Evolutionary conservation across 2,888 invertebrate genomes (phyloP), one percentile per base, ranked within the genome.

Genomic region (Phyllotreta cruciferae): DNA sequence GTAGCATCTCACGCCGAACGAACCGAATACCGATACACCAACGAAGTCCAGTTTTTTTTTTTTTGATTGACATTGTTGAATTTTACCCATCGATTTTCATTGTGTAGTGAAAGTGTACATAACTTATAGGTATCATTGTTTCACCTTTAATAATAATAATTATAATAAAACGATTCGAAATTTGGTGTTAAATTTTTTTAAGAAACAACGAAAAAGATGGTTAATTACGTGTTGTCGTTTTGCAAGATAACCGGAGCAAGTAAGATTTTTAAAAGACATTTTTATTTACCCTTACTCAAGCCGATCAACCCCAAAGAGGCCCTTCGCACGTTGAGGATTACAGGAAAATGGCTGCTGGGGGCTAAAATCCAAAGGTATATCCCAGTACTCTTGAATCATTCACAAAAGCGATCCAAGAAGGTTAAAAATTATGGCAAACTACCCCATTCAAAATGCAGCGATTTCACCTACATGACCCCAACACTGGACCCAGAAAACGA

Each of bases 241-340:
- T 93, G 93, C 82, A 88, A 91, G 81, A 92, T 93, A 72, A 93
- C 92, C 64, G 92, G 91, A 71, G 89, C 88, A 77, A 91, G 91
- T 81, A 86, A 90, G 72, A 90, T 90, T 74, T 86, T 93, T 75
- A 91, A 91, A 38, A 89, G 91, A 78, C 91, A 92, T 54, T 91
- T 92, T 81, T 93, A 93, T 79, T 90, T 93, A 76, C 93, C 93
- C 14, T 83, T 93, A 47, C 84, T 93, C 60, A 91, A 91, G 56
- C 92, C 92, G 1, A 88, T 92, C 67, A 91, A 92, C 47, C 92
- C 92, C 9, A 91, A 90, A 13, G 92, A 92, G 74, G 93, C 92
- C 0, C 88, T 90, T 76, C 85, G 92, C 67, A 90, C 90, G 77
- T 91, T 92, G 80, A 86, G 90, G 73, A 91, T 93, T 73, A 92